Base-by-base conservation (phyloP, 2,888 invertebrate genomes). In the Trissoscelio sp. region DNA sequence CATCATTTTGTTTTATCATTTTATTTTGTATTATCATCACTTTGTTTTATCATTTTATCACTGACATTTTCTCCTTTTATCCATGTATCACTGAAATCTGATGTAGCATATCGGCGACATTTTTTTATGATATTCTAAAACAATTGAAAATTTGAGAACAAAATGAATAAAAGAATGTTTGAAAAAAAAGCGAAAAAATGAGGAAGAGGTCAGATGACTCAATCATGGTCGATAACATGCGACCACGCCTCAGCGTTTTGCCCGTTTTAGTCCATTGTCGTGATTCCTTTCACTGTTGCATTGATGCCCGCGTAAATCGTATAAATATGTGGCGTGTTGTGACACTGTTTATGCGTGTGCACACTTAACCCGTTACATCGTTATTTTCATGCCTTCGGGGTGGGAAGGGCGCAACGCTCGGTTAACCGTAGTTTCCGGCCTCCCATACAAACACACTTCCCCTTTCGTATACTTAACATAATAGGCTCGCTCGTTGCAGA, bases 401-500 rank as follows among this genome's bases (percentile, higher is more conserved):
- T 87, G 74, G 87, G 85, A 86, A 86, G 87, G 87, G 85, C 87
- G 85, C 83, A 83, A 85, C 84, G 87, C 64, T 85, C 85, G 84
- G 87, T 88, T 88, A 88, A 87, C 85, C 85, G 60, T 84, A 81
- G 83, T 86, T 87, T 88, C 87, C 88, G 86, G 84, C 82, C 34
- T 72, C 77, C 81, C 85, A 75, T 80, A 85, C 80, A 82, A 66
- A 75, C 64, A 70, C 77, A 81, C 80, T 83, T 83, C 83, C 83
- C 77, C 69, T 77, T 79, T 73, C 62, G 39, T 44, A 18, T 48
- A 66, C 67, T 55, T 69, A 12, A 20, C 53, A 62, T 58, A 69
- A 67, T 73, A 39, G 73, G 51, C 28, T 53, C 58, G 67, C 31
- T 37, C 34, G 24, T 37, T 11, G 66, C 66, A 34, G 31, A 73